These are phyloP conservation scores for Battus philenor DNA, from an alignment of 1,140 invertebrate species.

Conservation along the genomic window DNA sequence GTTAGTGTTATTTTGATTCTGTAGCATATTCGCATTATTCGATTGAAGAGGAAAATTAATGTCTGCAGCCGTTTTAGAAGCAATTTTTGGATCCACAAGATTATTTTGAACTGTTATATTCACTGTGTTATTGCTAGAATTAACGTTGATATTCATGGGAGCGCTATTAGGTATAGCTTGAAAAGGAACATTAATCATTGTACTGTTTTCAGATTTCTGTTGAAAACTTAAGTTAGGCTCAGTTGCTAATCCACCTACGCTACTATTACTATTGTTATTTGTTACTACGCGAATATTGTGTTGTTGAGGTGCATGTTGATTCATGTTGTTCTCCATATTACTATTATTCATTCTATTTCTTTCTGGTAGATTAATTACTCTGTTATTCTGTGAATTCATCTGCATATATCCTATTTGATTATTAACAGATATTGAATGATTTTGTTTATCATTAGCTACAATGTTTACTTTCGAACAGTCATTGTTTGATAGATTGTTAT, in stretches of 20 bases:
- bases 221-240: constrained; percentile 60
- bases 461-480: constrained; percentile 67
- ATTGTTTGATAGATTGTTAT: constrained; percentile 44
- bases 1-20: constrained; percentile 54
- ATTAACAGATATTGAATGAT: constrained; percentile 60
- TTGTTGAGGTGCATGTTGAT: constrained; percentile 60
- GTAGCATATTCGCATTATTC: constrained; percentile 48
- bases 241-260: constrained; percentile 41
- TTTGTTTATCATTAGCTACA: constrained; percentile 56
- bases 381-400: constrained; percentile 66
- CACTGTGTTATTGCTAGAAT: constrained; percentile 69
- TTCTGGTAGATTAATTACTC: constrained; percentile 69
- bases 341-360: constrained; percentile 56
- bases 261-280: constrained; percentile 53
- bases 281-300: constrained; percentile 68
- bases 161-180: constrained; percentile 70
- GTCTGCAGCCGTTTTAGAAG: constrained; percentile 59
- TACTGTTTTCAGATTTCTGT: constrained; percentile 55
- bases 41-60: constrained; percentile 63
- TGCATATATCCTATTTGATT: constrained; percentile 71
- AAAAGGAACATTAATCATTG: constrained; percentile 69
- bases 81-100: constrained; percentile 67
- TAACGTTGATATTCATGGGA: constrained; percentile 71
- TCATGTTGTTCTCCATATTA: constrained; percentile 53
- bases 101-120: constrained; percentile 71